Percentiles rank a stretch among this genome's conserved stretches.
Evolutionary conservation across 2,113 vertebrate genomes (phyloP).

Genomic region (Chionodraco myersi): DNA sequence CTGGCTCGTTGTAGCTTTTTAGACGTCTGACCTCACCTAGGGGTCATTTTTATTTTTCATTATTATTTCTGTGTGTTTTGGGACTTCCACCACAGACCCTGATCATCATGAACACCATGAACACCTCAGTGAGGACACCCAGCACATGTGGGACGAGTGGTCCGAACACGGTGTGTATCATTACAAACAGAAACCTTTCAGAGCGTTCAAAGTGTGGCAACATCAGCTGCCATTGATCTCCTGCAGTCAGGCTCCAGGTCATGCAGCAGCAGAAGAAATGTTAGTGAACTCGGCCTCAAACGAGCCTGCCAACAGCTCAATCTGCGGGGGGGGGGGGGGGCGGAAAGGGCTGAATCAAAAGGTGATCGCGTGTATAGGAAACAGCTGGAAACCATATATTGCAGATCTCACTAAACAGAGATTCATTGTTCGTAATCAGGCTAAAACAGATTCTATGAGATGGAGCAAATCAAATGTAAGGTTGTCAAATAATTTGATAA

Average conservation of each 20-base stretch:
- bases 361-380: no score
- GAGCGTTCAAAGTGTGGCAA: not conserved
- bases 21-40: not conserved
- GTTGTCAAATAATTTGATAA: no score
- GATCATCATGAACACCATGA: slow-evolving; percentile 56
- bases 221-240: slow-evolving; percentile 45
- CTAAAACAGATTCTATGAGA: no score
- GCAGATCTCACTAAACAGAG: no score
- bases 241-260: slow-evolving; percentile 15
- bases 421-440: no score
- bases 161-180: slow-evolving; percentile 76
- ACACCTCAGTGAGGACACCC: slow-evolving; percentile 63
- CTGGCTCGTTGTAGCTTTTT: not conserved
- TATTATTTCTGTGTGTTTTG: slow-evolving; percentile 26
- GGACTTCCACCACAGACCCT: slow-evolving; percentile 45
- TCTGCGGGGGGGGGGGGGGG: no score
- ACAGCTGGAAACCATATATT: no score
- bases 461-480: no score
- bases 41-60: no score
- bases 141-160: slow-evolving; percentile 83
- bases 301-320: not conserved
- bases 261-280: slow-evolving; percentile 18
- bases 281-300: not conserved
- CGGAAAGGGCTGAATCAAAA: no score
- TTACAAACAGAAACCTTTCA: not conserved